These are phyloP conservation scores for Regulus satrapa DNA, from an alignment of 2,113 vertebrate genomes.

Conservation along the genomic window DNA sequence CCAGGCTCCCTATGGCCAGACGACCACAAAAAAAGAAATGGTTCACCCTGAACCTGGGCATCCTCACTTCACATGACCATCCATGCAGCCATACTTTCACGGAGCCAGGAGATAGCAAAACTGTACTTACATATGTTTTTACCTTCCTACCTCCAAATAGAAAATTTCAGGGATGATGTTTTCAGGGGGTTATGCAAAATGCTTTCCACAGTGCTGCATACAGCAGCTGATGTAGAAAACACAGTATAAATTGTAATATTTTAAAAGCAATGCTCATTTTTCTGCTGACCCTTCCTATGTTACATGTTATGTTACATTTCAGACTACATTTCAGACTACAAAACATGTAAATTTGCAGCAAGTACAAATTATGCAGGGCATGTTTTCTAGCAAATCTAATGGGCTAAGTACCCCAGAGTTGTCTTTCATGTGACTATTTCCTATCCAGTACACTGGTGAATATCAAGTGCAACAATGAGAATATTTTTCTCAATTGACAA, in stretches of 20 bases:
- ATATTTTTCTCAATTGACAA: not conserved
- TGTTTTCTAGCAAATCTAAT: not conserved
- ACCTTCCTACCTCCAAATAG: not conserved
- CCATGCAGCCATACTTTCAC: not conserved
- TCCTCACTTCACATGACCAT: not conserved
- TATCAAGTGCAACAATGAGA: not conserved
- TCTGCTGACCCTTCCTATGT: not conserved
- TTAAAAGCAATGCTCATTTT: not conserved
- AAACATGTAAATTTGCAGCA: not conserved
- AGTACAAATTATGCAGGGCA: not conserved
- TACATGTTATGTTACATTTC: not conserved
- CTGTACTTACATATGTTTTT: not conserved
- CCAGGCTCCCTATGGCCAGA: not conserved
- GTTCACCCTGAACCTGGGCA: not conserved
- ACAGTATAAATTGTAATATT: not conserved
- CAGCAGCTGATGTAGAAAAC: not conserved
- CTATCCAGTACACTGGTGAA: not conserved
- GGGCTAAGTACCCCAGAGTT: not conserved
- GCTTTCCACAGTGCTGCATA: not conserved
- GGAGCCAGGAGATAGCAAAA: not conserved
- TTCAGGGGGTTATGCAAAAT: not conserved
- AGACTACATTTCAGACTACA: not conserved
- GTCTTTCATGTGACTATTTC: not conserved
- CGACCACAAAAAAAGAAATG: not conserved
- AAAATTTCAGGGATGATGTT: not conserved